Conservation (phyloP, 1,140 invertebrate genomes). For the Trachymyrmex septentrionalis region DNA sequence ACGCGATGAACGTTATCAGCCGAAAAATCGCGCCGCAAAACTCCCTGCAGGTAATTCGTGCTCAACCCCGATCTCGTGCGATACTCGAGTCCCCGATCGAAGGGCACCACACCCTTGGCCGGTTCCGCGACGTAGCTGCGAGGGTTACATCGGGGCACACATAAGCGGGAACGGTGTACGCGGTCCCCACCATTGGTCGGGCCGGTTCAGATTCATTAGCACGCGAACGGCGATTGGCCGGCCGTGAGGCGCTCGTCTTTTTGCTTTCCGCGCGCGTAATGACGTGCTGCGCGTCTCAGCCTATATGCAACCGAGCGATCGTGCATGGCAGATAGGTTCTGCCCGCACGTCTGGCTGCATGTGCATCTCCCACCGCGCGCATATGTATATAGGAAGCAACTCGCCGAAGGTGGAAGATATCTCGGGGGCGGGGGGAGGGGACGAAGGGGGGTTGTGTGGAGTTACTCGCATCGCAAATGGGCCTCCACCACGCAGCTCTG, state of each 20-base stretch:
- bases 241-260: slow-evolving; percentile 77
- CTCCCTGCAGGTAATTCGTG: slow-evolving; percentile 39
- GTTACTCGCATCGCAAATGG: slow-evolving; percentile 78
- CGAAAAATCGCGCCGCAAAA: slow-evolving; percentile 46
- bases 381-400: slow-evolving; percentile 65
- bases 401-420: slow-evolving; percentile 69
- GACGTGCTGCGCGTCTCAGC: slow-evolving; percentile 79
- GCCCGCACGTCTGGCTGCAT: slow-evolving; percentile 70
- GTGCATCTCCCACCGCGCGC: slow-evolving; percentile 64
- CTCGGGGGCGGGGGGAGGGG: slow-evolving; percentile 59
- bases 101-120: slow-evolving; percentile 68
- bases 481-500: slow-evolving; percentile 76
- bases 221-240: slow-evolving; percentile 79
- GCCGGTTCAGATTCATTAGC: slow-evolving; percentile 83
- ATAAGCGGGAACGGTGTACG: slow-evolving; percentile 61
- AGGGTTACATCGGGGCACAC: slow-evolving; percentile 74
- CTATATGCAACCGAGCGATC: slow-evolving; percentile 81
- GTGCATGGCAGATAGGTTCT: slow-evolving; percentile 82
- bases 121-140: slow-evolving; percentile 68
- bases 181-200: slow-evolving; percentile 78
- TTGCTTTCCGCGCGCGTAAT: slow-evolving; percentile 81
- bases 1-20: slow-evolving; percentile 24
- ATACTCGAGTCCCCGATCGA: slow-evolving; percentile 71
- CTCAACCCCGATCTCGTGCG: slow-evolving; percentile 66
- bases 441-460: slow-evolving; percentile 61